Evolutionary conservation across 2,113 vertebrate genomes (phyloP).

Genomic region (Bubo blakistoni): DNA sequence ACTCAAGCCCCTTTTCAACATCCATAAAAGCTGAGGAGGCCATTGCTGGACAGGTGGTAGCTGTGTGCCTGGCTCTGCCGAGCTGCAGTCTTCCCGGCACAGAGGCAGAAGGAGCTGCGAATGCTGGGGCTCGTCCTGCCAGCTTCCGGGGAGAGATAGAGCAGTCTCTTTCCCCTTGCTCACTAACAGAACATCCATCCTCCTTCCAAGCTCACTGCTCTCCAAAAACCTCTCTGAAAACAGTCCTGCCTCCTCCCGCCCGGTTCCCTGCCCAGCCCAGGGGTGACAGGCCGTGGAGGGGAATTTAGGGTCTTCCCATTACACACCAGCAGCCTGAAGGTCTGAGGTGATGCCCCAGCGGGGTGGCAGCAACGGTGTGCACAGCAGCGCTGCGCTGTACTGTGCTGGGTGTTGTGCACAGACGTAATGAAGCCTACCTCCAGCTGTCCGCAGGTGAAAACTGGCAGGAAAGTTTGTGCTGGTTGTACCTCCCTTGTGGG

Average conservation of each 20-base stretch:
- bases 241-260: neutral
- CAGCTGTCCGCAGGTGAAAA: neutral
- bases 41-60: rapidly evolving
- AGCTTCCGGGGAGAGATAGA: neutral
- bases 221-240: neutral
- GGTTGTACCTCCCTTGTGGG: neutral
- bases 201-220: neutral
- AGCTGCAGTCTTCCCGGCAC: neutral
- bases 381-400: rapidly evolving
- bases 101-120: neutral
- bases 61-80: neutral
- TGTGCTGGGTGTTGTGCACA: neutral
- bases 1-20: neutral
- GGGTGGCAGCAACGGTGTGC: rapidly evolving
- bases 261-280: rapidly evolving
- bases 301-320: rapidly evolving
- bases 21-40: neutral
- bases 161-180: neutral
- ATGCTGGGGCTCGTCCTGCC: neutral
- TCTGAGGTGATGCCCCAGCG: neutral
- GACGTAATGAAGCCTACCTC: neutral
- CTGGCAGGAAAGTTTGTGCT: neutral
- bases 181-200: neutral
- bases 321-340: neutral
- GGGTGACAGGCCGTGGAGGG: neutral